Conservation (phyloP, 2,888 invertebrate genomes). For the Antheraea yamamai region DNA sequence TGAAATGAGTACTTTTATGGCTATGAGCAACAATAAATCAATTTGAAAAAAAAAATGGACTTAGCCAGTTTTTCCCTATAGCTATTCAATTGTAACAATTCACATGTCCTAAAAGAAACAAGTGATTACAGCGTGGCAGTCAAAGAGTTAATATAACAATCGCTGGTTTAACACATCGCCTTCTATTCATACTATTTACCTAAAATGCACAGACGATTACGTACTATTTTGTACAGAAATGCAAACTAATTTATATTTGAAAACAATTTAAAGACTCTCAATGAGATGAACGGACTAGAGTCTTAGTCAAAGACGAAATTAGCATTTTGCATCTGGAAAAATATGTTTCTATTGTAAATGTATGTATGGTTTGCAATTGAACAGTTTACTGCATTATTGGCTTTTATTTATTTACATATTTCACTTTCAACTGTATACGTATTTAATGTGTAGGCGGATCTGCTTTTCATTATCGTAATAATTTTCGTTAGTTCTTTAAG, state of each 20-base stretch:
- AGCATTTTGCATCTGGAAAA: slow-evolving; percentile 28
- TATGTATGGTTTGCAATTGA: background rate
- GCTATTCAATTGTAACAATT: too few species aligned
- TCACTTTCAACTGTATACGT: background rate
- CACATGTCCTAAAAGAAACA: too few species aligned
- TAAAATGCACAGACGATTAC: slow-evolving; percentile 12
- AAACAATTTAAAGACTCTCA: slow-evolving; percentile 7
- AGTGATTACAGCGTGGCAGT: too few species aligned
- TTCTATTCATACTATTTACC: background rate
- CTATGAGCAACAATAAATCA: too few species aligned
- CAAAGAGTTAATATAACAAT: too few species aligned
- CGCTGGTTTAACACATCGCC: background rate
- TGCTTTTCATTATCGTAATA: background rate
- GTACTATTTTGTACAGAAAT: slow-evolving; percentile 9
- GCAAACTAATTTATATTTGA: slow-evolving; percentile 17
- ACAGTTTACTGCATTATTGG: background rate
- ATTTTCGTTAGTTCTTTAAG: background rate
- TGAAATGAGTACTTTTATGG: too few species aligned
- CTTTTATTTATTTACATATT: background rate
- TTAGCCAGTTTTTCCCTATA: too few species aligned
- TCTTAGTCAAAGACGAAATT: slow-evolving; percentile 43
- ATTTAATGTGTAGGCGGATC: background rate
- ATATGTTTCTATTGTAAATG: background rate
- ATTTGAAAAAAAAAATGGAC: too few species aligned
- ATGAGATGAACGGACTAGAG: slow-evolving; percentile 38